These are phyloP conservation scores for human DNA, from an alignment of 2,113 vertebrate genomes.

Conservation along the genomic window DNA sequence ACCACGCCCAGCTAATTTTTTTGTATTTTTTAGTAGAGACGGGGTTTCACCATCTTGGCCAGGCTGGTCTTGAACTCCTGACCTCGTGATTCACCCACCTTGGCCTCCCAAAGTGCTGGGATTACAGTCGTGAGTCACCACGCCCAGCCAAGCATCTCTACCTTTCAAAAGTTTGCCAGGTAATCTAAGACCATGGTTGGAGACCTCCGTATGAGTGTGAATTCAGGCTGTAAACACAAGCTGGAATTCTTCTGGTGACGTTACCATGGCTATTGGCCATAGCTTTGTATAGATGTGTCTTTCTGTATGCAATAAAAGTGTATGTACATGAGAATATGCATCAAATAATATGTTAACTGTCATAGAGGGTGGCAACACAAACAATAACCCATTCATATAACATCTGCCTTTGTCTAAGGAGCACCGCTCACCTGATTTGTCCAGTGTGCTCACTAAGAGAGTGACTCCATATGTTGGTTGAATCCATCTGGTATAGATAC, in stretches of 20 bases:
- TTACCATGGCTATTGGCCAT: not conserved
- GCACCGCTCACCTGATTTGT: not conserved
- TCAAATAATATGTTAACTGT: not conserved
- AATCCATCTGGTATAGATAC: not conserved
- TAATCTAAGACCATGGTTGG: not conserved
- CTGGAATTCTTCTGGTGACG: not conserved
- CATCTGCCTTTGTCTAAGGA: not conserved
- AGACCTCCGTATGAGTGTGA: not conserved
- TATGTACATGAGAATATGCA: not conserved
- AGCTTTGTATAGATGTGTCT: not conserved
- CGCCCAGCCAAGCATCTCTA: no score
- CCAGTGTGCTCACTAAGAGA: not conserved
- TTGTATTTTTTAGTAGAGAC: no score
- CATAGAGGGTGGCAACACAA: not conserved
- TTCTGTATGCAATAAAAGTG: not conserved
- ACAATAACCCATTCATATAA: not conserved
- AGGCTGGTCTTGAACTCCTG: no score
- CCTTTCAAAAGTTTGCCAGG: not conserved
- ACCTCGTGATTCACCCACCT: no score
- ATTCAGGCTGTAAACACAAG: not conserved
- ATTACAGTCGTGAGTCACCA: no score
- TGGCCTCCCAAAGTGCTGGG: no score
- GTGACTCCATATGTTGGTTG: not conserved
- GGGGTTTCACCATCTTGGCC: no score
- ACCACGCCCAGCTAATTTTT: no score